phyloP scores from a whole-genome alignment of 2,888 invertebrate species.

The Punctoribates punctum region DNA sequence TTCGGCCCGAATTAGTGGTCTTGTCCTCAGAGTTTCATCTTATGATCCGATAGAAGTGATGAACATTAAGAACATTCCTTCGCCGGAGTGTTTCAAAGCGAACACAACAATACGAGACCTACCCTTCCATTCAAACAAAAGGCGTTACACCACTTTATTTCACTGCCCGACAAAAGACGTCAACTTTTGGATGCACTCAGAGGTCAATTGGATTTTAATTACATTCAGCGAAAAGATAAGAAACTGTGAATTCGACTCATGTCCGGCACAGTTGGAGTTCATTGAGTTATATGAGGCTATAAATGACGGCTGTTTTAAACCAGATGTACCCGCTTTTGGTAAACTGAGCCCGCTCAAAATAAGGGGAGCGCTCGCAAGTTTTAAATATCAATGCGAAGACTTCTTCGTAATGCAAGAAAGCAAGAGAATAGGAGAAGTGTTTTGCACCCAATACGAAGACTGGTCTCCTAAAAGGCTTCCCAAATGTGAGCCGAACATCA shows the following conservation, averaged over 20 bases:
- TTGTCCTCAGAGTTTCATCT: slow-evolving; percentile 17
- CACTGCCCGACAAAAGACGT: slow-evolving; percentile 24
- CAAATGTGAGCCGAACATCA: slow-evolving; percentile 16
- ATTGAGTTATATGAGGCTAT: slow-evolving; percentile 14
- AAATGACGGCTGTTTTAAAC: slow-evolving; percentile 9
- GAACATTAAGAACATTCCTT: slow-evolving; percentile 11
- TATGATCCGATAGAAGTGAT: slow-evolving; percentile 11
- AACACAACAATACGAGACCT: background rate
- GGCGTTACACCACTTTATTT: slow-evolving; percentile 8
- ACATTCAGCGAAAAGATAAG: slow-evolving; percentile 18
- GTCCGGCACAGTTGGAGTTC: slow-evolving; percentile 7
- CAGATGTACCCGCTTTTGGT: slow-evolving; percentile 21
- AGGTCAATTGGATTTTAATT: slow-evolving; percentile 2
- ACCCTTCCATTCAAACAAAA: background rate
- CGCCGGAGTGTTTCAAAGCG: slow-evolving; percentile 12
- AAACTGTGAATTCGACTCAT: slow-evolving; percentile 12
- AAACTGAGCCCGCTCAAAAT: background rate
- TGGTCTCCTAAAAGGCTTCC: slow-evolving; percentile 15
- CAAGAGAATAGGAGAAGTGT: background rate
- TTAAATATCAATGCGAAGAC: slow-evolving; percentile 23
- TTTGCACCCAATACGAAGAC: background rate
- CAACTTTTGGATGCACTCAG: background rate
- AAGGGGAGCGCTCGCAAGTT: background rate
- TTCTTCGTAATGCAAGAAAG: background rate
- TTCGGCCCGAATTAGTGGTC: background rate